A percentile compares a stretch with the other conserved stretches of the same genome.
Conservation (phyloP, 2,113 vertebrate genomes). For the Lanius ludovicianus region DNA sequence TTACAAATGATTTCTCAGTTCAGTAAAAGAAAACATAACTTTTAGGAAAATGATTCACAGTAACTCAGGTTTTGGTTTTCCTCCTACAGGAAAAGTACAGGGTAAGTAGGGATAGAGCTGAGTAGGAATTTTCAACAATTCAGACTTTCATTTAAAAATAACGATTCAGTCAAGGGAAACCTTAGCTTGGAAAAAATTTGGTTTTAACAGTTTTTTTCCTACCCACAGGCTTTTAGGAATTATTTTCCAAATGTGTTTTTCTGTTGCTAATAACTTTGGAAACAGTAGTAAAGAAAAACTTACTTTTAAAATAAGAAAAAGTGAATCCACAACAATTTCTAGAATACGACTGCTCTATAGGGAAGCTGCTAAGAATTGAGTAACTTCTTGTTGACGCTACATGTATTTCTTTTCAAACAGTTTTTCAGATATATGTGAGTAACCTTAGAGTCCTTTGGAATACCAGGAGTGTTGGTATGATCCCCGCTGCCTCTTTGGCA, state of each 20-base stretch:
- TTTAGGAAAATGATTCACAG: conserved; percentile 44
- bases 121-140: conserved; percentile 43
- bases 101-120: conserved; percentile 6
- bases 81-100: conserved; percentile 46
- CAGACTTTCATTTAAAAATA: conserved; percentile 59
- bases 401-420: not conserved
- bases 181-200: not conserved
- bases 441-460: not conserved
- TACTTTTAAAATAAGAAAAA: not conserved
- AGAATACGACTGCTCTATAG: not conserved
- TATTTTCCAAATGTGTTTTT: conserved; percentile 3
- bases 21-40: conserved; percentile 44
- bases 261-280: not conserved
- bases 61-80: conserved; percentile 49
- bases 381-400: not conserved
- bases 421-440: not conserved
- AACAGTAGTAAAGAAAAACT: not conserved
- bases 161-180: not conserved
- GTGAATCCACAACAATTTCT: not conserved
- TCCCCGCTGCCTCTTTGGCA: not conserved
- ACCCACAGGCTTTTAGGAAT: not conserved
- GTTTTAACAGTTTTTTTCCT: not conserved
- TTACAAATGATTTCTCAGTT: conserved; percentile 54
- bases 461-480: not conserved
- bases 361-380: not conserved